Conservation (phyloP, 2,888 invertebrate genomes). For the Trichacis sp. region DNA sequence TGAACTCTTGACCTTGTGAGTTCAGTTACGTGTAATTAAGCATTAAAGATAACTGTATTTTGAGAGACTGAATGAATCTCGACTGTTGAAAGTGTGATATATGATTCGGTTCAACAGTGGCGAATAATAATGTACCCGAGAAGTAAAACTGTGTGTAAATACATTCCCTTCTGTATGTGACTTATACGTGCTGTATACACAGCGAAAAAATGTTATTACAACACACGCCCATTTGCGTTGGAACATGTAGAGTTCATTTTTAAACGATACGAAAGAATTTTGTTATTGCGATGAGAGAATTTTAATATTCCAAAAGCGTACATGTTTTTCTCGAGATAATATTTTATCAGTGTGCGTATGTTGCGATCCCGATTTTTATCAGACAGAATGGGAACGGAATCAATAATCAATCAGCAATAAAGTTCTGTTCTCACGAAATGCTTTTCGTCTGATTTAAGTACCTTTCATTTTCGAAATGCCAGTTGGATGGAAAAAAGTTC, state of each 20-base stretch:
- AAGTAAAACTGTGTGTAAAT: slow-evolving; percentile 35
- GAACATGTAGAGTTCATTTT: slow-evolving; percentile 23
- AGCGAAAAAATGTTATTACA: neutral
- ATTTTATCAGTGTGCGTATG: neutral
- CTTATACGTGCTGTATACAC: slow-evolving; percentile 30
- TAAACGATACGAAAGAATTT: slow-evolving; percentile 13
- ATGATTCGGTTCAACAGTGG: slow-evolving; percentile 32
- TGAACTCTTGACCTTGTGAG: neutral
- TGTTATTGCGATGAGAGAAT: neutral
- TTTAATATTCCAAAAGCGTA: neutral
- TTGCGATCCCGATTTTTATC: slow-evolving; percentile 18
- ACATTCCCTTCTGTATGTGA: slow-evolving; percentile 35
- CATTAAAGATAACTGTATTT: slow-evolving; percentile 39
- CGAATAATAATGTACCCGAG: slow-evolving; percentile 18
- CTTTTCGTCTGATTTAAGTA: slow-evolving; percentile 2
- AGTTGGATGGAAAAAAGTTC: too few relatives aligned
- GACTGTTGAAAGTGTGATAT: slow-evolving; percentile 64
- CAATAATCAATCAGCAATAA: slow-evolving; percentile 37
- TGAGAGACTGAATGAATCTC: slow-evolving; percentile 51
- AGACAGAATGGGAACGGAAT: slow-evolving; percentile 2
- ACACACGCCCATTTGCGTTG: neutral
- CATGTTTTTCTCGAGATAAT: neutral
- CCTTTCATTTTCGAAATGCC: slow-evolving; percentile 1
- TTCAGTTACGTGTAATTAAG: slow-evolving; percentile 13
- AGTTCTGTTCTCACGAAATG: slow-evolving; percentile 55